Evolutionary conservation across 2,797 vertebrate genomes (phyloP).

Genomic region (Oreochromis mossambicus): DNA sequence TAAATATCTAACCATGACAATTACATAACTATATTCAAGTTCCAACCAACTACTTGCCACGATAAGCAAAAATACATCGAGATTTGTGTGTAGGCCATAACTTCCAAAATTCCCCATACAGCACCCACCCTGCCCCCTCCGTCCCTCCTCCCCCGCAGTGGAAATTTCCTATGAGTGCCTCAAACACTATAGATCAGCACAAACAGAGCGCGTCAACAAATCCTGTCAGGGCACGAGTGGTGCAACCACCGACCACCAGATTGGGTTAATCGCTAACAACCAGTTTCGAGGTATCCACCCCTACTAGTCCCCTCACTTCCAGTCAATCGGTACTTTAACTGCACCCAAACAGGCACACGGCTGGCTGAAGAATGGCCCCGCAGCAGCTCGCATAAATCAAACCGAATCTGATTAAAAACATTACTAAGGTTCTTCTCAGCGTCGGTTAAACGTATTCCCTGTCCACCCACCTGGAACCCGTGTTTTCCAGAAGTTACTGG

Average conservation of each 20-base stretch:
- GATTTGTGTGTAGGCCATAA: constrained; percentile 10
- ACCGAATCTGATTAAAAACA: neutral
- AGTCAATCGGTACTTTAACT: neutral
- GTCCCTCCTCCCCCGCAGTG: constrained; percentile 39
- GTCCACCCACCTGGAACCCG: neutral
- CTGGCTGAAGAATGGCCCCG: neutral
- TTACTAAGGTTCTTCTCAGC: neutral
- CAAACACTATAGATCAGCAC: constrained; percentile 12
- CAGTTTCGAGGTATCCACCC: neutral
- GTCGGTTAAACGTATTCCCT: neutral
- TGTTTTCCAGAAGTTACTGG: neutral
- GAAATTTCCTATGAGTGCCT: constrained; percentile 64
- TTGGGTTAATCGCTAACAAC: neutral
- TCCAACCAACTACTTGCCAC: neutral
- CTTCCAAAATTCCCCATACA: neutral
- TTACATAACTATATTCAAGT: neutral
- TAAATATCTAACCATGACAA: neutral
- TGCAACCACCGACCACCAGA: neutral
- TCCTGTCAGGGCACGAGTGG: constrained; percentile 12
- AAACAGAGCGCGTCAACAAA: constrained; percentile 8
- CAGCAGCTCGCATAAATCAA: neutral
- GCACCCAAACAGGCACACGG: neutral
- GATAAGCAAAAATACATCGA: neutral
- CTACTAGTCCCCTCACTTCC: neutral
- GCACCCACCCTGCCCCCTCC: neutral